Conservation (phyloP, 2,113 vertebrate genomes). For the Lota lota region DNA sequence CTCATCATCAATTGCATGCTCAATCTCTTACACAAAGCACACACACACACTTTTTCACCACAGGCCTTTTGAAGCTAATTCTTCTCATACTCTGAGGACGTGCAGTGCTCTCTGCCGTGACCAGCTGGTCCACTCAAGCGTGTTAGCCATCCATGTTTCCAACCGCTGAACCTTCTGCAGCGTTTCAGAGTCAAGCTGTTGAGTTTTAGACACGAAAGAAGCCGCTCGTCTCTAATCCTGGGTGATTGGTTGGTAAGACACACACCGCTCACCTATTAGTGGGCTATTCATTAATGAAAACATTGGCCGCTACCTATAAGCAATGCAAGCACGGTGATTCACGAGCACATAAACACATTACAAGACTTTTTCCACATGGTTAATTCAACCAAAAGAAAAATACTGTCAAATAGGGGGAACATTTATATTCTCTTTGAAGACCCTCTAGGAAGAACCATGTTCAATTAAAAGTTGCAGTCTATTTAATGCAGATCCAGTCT, state of each 20-base stretch:
- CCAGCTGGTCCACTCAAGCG: conserved; percentile 43
- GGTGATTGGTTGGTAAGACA: conserved; percentile 38
- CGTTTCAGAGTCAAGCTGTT: conserved; percentile 44
- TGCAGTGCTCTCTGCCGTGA: conserved; percentile 39
- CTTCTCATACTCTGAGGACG: conserved; percentile 47
- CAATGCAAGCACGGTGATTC: conserved; percentile 28
- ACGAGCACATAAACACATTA: conserved; percentile 38
- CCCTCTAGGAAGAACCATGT: conserved; percentile 13
- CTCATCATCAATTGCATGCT: background rate
- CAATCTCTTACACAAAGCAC: background rate
- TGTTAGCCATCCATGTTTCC: conserved; percentile 54
- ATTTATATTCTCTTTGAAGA: conserved; percentile 42
- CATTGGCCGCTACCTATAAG: conserved; percentile 32
- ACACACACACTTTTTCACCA: conserved; percentile 1
- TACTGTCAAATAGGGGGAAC: conserved; percentile 20
- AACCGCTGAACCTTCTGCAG: conserved; percentile 41
- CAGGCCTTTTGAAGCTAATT: conserved; percentile 36
- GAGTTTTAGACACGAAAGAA: conserved; percentile 36
- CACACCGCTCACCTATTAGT: conserved; percentile 21
- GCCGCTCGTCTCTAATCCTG: conserved; percentile 22
- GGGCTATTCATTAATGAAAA: conserved; percentile 35
- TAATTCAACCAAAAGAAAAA: conserved; percentile 40
- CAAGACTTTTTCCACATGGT: conserved; percentile 33
- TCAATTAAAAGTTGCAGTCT: conserved; percentile 40
- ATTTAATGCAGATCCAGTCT: conserved; percentile 38